Evolutionary conservation across 1,140 invertebrate species (phyloP), one percentile per base, ranked within the genome.

Genomic region (Panulirus ornatus): DNA sequence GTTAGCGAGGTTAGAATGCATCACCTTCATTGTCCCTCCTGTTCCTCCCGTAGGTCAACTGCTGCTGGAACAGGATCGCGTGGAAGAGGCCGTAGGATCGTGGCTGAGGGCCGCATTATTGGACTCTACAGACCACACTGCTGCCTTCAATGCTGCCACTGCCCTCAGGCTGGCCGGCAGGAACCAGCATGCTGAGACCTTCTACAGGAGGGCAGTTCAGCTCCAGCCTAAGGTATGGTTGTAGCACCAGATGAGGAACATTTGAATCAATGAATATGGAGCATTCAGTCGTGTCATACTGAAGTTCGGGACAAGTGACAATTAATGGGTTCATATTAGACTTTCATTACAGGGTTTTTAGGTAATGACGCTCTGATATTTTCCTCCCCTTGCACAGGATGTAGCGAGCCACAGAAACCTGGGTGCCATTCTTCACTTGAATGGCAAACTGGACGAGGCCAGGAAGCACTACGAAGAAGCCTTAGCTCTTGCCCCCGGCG

Each of bases 351-450:
- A n/a, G n/a, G n/a, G n/a, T n/a, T n/a, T n/a, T n/a, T n/a, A n/a
- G n/a, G n/a, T n/a, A n/a, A n/a, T n/a, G n/a, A n/a, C n/a, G n/a
- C n/a, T n/a, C n/a, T n/a, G n/a, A n/a, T n/a, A n/a, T 36, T 63
- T 92, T 34, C 73, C 70, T 66, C 79, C 19, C n/a, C 40, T 51
- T 91, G 94, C 94, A 36, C 95, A 97, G 96, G 97, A 98, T 93
- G 96, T 97, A 0, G 95, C 97, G 85, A 97, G 97, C 83, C 97
- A 98, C 94, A 98, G 98, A 93, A 99, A 99, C 94, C 94, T 99
- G 47, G 98, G 98, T 27, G 98, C 98, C 66, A 99, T 99, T 93
- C 94, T 98, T 36, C 98, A 99, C 94, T 94, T 98, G 75, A 98
- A 98, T 93, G 97, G 97, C 14, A 98, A 98, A 94, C 96, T 97